Base-by-base conservation (phyloP, 2,797 vertebrate genomes). In the Brotula barbata region DNA sequence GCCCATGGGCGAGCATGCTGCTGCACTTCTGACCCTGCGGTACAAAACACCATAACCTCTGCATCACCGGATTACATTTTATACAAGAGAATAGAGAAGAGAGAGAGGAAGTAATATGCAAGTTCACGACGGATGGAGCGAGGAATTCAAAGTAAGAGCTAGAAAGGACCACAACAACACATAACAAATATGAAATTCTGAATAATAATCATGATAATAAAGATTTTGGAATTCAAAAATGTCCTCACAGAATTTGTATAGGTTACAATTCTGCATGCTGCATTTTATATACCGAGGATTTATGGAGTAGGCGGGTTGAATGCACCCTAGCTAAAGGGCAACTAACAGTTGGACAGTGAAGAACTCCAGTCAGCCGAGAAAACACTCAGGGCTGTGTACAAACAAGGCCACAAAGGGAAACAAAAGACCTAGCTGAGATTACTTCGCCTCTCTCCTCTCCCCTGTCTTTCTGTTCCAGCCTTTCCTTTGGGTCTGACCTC, bases 1-100 rank as follows among this genome's bases (percentile, higher is more conserved):
- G 84, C 76, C 83, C n/a, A 73, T 81, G 79, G 85, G 86, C 73
- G 57, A 83, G 71, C 65, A 77, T 44, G 58, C 62, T 49, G 73
- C 72, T 83, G 79, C 73, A 66, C 84, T 85, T 57, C 59, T 88
- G 85, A 89, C 87, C 88, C 69, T 64, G 25, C 63, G 63, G 69
- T 84, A 83, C 78, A 85, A 81, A 86, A 73, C 2, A 37, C 69
- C 77, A 57, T 74, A 82, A 78, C 81, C 80, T 78, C 73, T 58
- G 71, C 64, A 64, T 73, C 63, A n/a, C 40, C 57, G 53, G 68
- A 82, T 55, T 60, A 61, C 56, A 60, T 59, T 54, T 73, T 56
- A 76, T 69, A 68, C 60, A 76, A 73, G 78, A 63, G 73, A 78
- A 82, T 47, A 64, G 79, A 67, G 62, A 53, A 71, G 75, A 80